These are phyloP conservation scores for Buteo buteo DNA, from an alignment of 2,113 vertebrate species.

Conservation along the genomic window DNA sequence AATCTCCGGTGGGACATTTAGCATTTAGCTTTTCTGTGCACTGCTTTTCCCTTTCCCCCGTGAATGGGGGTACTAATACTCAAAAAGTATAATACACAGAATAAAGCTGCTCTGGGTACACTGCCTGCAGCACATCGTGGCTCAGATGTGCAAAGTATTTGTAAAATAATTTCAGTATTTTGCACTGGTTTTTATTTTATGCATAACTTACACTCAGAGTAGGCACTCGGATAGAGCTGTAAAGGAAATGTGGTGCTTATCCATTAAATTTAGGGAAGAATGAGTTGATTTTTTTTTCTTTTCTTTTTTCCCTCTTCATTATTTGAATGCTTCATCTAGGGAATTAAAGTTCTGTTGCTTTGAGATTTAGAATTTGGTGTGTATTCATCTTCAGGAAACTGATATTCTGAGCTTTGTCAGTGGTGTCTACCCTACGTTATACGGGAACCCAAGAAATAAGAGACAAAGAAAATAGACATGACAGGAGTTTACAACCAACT, in stretches of 20 bases:
- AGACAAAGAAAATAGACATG: background rate
- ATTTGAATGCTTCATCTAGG: background rate
- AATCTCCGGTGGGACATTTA: background rate
- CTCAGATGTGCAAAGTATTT: background rate
- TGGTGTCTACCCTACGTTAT: background rate
- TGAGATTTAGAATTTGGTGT: background rate
- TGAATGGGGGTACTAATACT: background rate
- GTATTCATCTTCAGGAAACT: background rate
- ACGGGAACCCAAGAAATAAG: background rate
- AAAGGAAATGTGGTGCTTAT: background rate
- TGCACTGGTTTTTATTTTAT: background rate
- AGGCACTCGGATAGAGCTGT: background rate
- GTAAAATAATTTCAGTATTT: background rate
- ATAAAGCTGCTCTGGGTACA: background rate
- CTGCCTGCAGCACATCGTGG: background rate
- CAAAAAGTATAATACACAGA: background rate
- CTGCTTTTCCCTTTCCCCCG: background rate
- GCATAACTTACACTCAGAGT: background rate
- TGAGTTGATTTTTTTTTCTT: background rate
- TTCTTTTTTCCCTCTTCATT: background rate
- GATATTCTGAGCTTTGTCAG: background rate
- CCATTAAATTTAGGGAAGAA: background rate
- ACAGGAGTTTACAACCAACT: background rate
- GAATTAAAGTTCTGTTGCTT: background rate
- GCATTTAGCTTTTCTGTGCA: constrained; percentile 35